Conservation (phyloP, 1,140 invertebrate species). For the Drosophila grimshawi region DNA sequence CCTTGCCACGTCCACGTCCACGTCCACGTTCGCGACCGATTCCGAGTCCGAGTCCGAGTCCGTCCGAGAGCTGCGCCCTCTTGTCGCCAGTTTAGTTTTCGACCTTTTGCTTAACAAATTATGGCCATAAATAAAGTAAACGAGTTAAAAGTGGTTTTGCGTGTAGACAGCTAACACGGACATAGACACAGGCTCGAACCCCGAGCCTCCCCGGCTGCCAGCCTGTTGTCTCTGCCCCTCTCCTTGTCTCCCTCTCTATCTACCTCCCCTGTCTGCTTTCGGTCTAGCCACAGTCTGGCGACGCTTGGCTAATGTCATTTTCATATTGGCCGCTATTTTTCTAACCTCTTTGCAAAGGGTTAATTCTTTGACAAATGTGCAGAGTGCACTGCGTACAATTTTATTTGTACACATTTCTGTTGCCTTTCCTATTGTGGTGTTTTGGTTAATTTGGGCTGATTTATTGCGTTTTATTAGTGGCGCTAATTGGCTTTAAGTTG, state of each 20-base stretch:
- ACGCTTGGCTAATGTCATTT: conserved; percentile 75
- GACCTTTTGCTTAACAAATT: conserved; percentile 83
- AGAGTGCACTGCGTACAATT: conserved; percentile 40
- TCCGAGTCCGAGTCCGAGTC: neutral
- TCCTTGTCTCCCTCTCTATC: conserved; percentile 29
- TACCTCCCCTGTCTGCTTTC: conserved; percentile 37
- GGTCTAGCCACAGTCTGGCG: conserved; percentile 69
- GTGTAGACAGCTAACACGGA: conserved; percentile 70
- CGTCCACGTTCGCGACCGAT: conserved; percentile 1
- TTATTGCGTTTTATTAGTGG: conserved; percentile 65
- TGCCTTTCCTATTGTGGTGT: too few species aligned
- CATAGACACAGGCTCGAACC: conserved; percentile 28
- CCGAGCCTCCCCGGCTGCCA: neutral
- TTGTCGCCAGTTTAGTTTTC: conserved; percentile 71
- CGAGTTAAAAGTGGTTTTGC: conserved; percentile 86
- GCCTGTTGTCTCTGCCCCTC: conserved; percentile 7
- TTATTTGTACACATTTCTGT: conserved; percentile 29
- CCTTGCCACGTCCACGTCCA: conserved; percentile 53
- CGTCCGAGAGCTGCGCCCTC: conserved; percentile 56
- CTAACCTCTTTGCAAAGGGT: conserved; percentile 48
- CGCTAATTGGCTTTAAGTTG: conserved; percentile 63
- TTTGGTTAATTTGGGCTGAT: conserved; percentile 62
- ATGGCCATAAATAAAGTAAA: conserved; percentile 83
- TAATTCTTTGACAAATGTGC: conserved; percentile 64
- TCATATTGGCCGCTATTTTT: conserved; percentile 55